phyloP scores from a whole-genome alignment of 2,113 vertebrate species.

The Seriola aureovittata region DNA sequence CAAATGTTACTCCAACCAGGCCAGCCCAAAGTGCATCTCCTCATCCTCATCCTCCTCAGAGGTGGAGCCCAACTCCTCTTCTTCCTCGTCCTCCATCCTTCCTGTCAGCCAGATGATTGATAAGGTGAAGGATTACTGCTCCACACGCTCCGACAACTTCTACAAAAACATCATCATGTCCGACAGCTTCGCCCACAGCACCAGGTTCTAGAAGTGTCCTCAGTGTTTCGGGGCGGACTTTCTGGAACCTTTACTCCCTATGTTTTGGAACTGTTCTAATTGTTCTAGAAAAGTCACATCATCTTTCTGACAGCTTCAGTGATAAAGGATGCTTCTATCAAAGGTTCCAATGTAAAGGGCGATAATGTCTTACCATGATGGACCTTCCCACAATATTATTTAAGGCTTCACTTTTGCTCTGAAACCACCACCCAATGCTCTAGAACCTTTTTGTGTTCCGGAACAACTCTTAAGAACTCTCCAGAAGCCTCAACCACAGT shows the following conservation, averaged over 20 bases:
- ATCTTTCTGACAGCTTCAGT: background rate
- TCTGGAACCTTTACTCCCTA: background rate
- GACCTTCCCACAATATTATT: background rate
- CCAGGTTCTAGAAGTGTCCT: slow-evolving; percentile 86
- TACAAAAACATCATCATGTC: slow-evolving; percentile 98
- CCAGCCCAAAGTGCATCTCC: slow-evolving; percentile 86
- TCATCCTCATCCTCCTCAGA: slow-evolving; percentile 80
- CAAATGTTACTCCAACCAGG: slow-evolving; percentile 86
- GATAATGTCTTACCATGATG: no score
- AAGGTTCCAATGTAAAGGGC: background rate
- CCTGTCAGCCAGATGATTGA: slow-evolving; percentile 95
- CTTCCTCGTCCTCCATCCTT: slow-evolving; percentile 90
- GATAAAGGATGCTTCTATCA: background rate
- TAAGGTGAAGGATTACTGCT: slow-evolving; percentile 95
- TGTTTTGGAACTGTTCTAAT: background rate
- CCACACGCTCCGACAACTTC: slow-evolving; percentile 93
- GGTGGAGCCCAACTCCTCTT: slow-evolving; percentile 82
- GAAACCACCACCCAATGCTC: background rate
- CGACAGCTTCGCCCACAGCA: slow-evolving; percentile 92
- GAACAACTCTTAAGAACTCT: background rate
- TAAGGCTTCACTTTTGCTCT: background rate
- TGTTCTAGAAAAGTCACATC: background rate
- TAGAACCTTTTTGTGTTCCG: background rate
- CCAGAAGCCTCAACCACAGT: background rate
- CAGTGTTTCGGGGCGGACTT: background rate